Conservation (phyloP, 1,140 invertebrate species). For the Drosophila aff. region DNA sequence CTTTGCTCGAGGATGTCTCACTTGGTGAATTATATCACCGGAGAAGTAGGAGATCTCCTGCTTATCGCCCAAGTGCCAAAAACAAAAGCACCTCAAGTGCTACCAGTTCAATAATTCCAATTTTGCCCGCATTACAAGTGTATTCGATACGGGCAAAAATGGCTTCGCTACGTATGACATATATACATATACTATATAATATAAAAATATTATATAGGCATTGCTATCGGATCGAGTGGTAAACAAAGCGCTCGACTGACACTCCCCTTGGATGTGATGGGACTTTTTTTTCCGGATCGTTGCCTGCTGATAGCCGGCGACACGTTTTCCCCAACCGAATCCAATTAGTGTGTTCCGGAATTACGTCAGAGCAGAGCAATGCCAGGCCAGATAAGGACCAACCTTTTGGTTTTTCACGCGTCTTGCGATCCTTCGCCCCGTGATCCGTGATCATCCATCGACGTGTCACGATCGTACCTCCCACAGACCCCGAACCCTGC, state of each 20-base stretch:
- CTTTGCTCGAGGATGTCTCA: slow-evolving; percentile 15
- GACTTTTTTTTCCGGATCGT: slow-evolving; percentile 21
- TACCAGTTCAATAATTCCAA: neutral
- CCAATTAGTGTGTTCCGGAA: slow-evolving; percentile 57
- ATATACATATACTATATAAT: neutral
- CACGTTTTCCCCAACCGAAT: slow-evolving; percentile 60
- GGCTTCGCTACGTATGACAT: neutral
- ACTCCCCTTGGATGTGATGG: slow-evolving; percentile 24
- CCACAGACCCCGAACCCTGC: neutral
- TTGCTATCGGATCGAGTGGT: slow-evolving; percentile 48
- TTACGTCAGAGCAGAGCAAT: slow-evolving; percentile 46
- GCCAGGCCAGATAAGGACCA: slow-evolving; percentile 3
- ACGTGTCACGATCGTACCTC: slow-evolving; percentile 19
- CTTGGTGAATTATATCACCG: slow-evolving; percentile 19
- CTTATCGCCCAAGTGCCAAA: slow-evolving; percentile 24
- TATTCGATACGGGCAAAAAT: neutral
- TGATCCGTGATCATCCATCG: slow-evolving; percentile 20
- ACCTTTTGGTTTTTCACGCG: neutral
- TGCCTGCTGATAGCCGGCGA: slow-evolving; percentile 41
- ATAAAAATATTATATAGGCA: slow-evolving; percentile 2
- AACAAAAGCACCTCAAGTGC: slow-evolving; percentile 19
- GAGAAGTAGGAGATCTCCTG: neutral
- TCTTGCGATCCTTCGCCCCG: slow-evolving; percentile 32
- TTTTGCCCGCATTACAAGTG: slow-evolving; percentile 39
- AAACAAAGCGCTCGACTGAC: slow-evolving; percentile 66